Evolutionary conservation across 2,888 invertebrate genomes (phyloP).

Genomic region (Acanthacorydalis orientalis): DNA sequence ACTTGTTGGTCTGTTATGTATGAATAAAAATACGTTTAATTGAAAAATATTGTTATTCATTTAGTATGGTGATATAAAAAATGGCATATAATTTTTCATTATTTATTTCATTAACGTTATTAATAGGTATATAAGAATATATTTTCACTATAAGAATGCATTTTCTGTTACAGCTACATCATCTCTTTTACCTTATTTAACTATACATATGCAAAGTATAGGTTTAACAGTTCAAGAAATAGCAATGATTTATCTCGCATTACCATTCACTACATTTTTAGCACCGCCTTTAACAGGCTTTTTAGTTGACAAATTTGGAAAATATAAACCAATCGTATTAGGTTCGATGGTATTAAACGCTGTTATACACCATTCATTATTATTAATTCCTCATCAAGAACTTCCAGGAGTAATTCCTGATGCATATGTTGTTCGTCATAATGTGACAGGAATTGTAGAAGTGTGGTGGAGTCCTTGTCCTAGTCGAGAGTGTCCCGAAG

Average conservation of each 20-base stretch:
- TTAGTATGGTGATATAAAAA: not conserved
- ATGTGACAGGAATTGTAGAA: constrained; percentile 51
- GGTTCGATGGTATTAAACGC: constrained; percentile 62
- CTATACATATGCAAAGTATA: constrained; percentile 81
- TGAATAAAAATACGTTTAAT: not conserved
- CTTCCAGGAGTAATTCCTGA: constrained; percentile 57
- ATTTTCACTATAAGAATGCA: constrained; percentile 1
- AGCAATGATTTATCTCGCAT: constrained; percentile 68
- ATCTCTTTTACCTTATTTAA: constrained; percentile 68
- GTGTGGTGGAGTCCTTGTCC: constrained; percentile 76
- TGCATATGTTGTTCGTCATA: constrained; percentile 60
- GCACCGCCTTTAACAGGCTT: constrained; percentile 73
- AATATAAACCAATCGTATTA: constrained; percentile 70
- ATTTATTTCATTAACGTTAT: not conserved
- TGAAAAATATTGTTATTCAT: not conserved
- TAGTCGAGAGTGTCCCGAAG: constrained; percentile 60
- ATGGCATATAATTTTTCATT: not conserved
- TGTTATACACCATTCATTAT: constrained; percentile 59
- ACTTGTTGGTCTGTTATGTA: not conserved
- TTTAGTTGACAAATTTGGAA: constrained; percentile 72
- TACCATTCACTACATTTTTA: constrained; percentile 73
- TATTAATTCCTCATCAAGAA: constrained; percentile 65
- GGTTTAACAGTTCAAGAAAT: constrained; percentile 76
- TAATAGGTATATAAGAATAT: constrained; percentile 1
- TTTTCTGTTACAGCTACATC: constrained; percentile 48